Base-by-base conservation (phyloP, 2,888 invertebrate genomes). In the Unio pictorum region DNA sequence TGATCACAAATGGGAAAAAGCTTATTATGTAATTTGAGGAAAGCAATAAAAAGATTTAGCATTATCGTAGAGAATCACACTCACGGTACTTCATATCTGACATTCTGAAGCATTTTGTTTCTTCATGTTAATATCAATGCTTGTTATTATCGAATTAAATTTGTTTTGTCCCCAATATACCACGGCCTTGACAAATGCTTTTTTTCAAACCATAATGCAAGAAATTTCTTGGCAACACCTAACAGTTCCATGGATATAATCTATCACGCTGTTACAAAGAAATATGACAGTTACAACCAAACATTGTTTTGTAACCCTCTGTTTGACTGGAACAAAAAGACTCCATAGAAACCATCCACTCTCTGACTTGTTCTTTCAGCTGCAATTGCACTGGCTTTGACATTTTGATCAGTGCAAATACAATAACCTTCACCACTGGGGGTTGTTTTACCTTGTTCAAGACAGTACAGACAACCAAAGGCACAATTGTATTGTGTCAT, bases 401-500 rank as follows among this genome's bases (percentile, higher is more conserved):
- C 34, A 4, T 30, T 18, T n/a, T 64, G 58, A 56, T 68, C 68
- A 17, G 74, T 58, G 1, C 74, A 30, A 56, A n/a, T 26, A 56
- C 71, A 74, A 58, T 71, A 66, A 11, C 71, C 74, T 15, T 55
- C 61, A 20, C 74, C 71, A 71, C 30, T 56, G 1, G 58, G 18
- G 15, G 64, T 67, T 4, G 34, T 20, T 28, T 56, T 18, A 1
- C 71, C 71, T 58, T 34, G 57, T 59, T 23, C 63, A 54, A 59
- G 26, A 15, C 71, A 71, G 30, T 68, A 66, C 6, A 73, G 61
- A 59, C 71, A 78, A 5, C 74, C 74, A 76, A 61, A 65, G 45
- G 69, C 64, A 8, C 74, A 76, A 71, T 73, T 78, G 45, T 73
- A 72, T 23, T 71, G 71, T 3, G 76, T 76, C 71, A 74, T 76